Evolutionary conservation across 2,797 vertebrate species (phyloP).

Genomic region (Geotrypetes seraphini): DNA sequence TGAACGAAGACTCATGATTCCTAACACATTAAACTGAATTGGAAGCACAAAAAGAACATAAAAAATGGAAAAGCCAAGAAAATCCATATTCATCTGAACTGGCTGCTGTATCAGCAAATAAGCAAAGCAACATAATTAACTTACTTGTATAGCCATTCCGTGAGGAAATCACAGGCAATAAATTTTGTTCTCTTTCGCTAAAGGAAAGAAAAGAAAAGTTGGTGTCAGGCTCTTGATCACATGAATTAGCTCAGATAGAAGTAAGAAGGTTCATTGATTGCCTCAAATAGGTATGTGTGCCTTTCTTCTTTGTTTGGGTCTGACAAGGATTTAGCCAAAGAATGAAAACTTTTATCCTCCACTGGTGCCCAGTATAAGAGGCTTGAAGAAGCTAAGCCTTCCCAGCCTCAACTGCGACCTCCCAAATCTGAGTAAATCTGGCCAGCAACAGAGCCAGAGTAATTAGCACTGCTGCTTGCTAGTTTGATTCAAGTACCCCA

Average conservation of each 20-base stretch:
- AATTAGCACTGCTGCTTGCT: too few species aligned
- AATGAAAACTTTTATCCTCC: background rate
- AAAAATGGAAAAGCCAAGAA: too few species aligned
- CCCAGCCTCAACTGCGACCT: too few species aligned
- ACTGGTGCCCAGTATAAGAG: too few species aligned
- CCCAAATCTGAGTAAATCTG: too few species aligned
- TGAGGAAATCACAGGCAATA: slow-evolving; percentile 77
- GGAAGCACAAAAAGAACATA: too few species aligned
- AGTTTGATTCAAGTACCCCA: too few species aligned
- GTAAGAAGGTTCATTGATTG: slow-evolving; percentile 17
- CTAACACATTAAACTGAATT: too few species aligned
- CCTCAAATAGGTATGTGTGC: slow-evolving; percentile 16
- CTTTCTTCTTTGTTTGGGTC: slow-evolving; percentile 8
- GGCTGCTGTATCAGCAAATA: slow-evolving; percentile 16
- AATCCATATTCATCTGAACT: too few species aligned
- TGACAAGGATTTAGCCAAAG: slow-evolving; percentile 9
- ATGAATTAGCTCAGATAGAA: slow-evolving; percentile 7
- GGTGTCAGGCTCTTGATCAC: slow-evolving; percentile 20
- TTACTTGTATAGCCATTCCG: slow-evolving; percentile 92
- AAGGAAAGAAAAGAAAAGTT: slow-evolving; percentile 42
- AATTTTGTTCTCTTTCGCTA: slow-evolving; percentile 75
- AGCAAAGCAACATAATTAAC: slow-evolving; percentile 25
- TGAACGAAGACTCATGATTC: too few species aligned
- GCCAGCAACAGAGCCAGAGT: too few species aligned
- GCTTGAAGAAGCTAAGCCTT: too few species aligned